phyloP scores from a whole-genome alignment of 2,797 vertebrate species.

The Myotis pilosus region DNA sequence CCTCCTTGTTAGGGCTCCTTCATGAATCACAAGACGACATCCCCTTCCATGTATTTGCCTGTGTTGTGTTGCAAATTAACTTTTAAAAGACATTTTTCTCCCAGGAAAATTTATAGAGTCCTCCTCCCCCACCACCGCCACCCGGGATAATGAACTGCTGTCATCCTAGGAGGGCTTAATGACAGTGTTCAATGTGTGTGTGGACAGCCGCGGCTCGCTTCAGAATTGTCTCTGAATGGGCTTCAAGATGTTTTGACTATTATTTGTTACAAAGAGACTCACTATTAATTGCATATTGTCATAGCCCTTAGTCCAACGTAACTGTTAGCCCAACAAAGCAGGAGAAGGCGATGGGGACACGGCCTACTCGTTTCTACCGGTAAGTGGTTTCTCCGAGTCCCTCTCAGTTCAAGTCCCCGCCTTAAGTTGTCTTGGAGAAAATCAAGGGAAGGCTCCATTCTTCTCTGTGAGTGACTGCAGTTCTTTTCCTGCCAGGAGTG shows the following conservation, averaged over 20 bases:
- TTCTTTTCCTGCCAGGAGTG: neutral
- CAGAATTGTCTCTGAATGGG: constrained; percentile 79
- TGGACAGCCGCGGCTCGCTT: constrained; percentile 75
- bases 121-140: constrained; percentile 59
- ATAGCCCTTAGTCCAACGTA: constrained; percentile 66
- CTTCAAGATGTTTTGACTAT: constrained; percentile 86
- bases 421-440: constrained; percentile 31
- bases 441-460: neutral
- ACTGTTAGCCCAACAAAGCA: constrained; percentile 73
- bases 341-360: neutral
- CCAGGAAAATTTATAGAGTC: constrained; percentile 56
- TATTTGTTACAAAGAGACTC: constrained; percentile 80
- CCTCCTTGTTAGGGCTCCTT: neutral
- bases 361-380: neutral
- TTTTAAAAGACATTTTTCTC: constrained; percentile 64
- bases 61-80: constrained; percentile 78
- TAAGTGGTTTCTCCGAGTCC: neutral
- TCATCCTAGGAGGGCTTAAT: constrained; percentile 80
- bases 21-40: constrained; percentile 56
- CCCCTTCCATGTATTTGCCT: constrained; percentile 63
- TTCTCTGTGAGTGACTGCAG: rapidly evolving
- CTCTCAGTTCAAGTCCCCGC: neutral
- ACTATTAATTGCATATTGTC: constrained; percentile 81
- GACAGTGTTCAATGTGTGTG: constrained; percentile 76
- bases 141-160: constrained; percentile 80